A percentile compares a stretch with the other conserved stretches of the same genome.
Conservation (phyloP, 2,797 vertebrate genomes). For the Hippocampus kuda region DNA sequence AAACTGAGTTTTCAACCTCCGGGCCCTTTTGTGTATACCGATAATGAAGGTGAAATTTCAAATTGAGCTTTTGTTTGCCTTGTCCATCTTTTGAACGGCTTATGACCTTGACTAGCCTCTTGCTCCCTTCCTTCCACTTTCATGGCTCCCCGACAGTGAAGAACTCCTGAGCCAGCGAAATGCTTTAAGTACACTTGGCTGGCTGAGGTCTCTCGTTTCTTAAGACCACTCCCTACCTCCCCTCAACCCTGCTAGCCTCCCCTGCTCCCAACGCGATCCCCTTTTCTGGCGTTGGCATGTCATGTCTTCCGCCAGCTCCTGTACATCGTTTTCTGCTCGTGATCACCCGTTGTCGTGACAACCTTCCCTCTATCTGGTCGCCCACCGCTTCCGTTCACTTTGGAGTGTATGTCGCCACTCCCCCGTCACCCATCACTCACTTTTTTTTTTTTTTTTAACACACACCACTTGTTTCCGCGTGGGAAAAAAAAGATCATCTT, state of each 20-base stretch:
- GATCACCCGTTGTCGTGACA: slow-evolving; percentile 70
- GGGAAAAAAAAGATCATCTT: not conserved
- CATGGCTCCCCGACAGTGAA: slow-evolving; percentile 2
- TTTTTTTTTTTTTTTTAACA: slow-evolving; percentile 2
- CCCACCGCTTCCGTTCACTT: slow-evolving; percentile 53
- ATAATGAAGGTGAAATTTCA: no score
- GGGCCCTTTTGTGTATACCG: no score
- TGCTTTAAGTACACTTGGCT: not conserved
- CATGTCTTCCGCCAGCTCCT: slow-evolving; percentile 31
- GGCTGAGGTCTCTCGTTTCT: not conserved
- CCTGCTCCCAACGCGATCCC: not conserved
- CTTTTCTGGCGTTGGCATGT: not conserved
- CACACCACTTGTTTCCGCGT: not conserved
- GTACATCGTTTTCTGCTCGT: slow-evolving; percentile 52
- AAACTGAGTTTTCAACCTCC: no score
- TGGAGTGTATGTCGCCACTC: not conserved
- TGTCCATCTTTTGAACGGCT: not conserved
- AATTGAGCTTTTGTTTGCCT: not conserved
- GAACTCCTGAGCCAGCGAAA: slow-evolving; percentile 2
- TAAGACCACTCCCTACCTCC: no score
- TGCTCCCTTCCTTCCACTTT: not conserved
- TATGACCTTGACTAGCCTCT: not conserved
- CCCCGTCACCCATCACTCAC: slow-evolving; percentile 3
- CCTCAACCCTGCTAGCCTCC: no score
- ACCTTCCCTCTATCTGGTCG: slow-evolving; percentile 51